Base-by-base conservation (phyloP, 1,140 invertebrate genomes). In the Teleopsis dalmanni region DNA sequence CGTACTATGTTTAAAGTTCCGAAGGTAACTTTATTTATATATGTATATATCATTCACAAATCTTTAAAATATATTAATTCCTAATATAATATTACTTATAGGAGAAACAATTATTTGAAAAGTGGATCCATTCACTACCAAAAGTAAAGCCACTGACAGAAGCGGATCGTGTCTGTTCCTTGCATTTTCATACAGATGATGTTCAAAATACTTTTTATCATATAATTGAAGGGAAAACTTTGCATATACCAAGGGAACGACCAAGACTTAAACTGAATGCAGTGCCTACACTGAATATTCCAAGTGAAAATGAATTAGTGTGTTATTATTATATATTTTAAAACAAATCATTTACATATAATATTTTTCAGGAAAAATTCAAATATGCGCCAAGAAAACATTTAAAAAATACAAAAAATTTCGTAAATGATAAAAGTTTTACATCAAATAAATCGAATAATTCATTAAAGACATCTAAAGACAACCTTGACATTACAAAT, bases 1-100 rank as follows among this genome's bases (percentile, higher is more conserved):
- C 31, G 55, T 14, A 50, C 40, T 21, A 52, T 54, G 52, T 57
- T 57, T 38, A 26, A 25, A 26, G 35, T 50, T 19, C 55, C 55
- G 16, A 57, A 54, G 35, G 45, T 51, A 44, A 21, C 21, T 23
- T 34, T 19, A 33, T 9, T 4, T 31, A 19, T 10, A 26, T n/a
- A 33, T 29, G 4, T n/a, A n/a, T n/a, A n/a, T n/a, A n/a, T n/a
- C n/a, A n/a, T n/a, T n/a, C n/a, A n/a, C n/a, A n/a, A n/a, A n/a
- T n/a, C n/a, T n/a, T n/a, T n/a, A n/a, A n/a, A n/a, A n/a, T n/a
- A n/a, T n/a, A n/a, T n/a, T n/a, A n/a, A n/a, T 41, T 21, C 5
- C 19, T 45, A 14, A 37, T 33, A 43, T 40, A 44, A 52, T 40
- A 0, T 11, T 34, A 29, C 31, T 36, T 25, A 4, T 19, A 52